Evolutionary conservation across 2,113 vertebrate genomes (phyloP).

Genomic region (human (Homo sapiens)): DNA sequence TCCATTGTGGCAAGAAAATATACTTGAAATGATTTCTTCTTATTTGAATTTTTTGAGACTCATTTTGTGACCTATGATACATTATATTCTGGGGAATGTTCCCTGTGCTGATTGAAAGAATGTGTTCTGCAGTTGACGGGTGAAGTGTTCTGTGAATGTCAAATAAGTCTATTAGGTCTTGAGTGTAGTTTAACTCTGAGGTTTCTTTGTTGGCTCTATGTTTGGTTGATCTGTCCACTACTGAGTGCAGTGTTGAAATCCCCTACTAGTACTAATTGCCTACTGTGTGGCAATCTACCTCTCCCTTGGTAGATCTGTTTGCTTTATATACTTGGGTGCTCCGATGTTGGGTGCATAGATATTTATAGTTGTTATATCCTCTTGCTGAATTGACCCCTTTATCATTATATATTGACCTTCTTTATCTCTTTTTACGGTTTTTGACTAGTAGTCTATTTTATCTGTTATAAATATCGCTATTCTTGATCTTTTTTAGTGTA

Average conservation of each 20-base stretch:
- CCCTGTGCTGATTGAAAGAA: neutral
- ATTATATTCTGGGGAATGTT: neutral
- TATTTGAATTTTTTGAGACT: neutral
- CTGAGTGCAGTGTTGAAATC: neutral
- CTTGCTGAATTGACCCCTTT: neutral
- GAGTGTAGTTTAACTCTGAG: neutral
- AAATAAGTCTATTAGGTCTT: neutral
- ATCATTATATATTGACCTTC: neutral
- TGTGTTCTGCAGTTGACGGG: neutral
- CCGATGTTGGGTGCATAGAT: neutral
- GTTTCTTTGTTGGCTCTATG: neutral
- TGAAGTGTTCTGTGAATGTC: neutral
- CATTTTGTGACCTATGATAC: neutral
- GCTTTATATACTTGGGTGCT: neutral
- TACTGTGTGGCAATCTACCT: neutral
- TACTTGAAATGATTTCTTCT: neutral
- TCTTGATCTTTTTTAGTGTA: neutral
- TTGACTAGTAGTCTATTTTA: neutral
- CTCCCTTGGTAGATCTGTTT: neutral
- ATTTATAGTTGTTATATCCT: neutral
- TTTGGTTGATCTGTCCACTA: neutral
- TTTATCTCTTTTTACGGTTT: neutral
- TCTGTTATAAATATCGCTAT: neutral
- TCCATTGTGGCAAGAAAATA: neutral
- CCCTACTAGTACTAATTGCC: neutral